Evolutionary conservation across 2,797 vertebrate species (phyloP).

Genomic region (Coendou prehensilis): DNA sequence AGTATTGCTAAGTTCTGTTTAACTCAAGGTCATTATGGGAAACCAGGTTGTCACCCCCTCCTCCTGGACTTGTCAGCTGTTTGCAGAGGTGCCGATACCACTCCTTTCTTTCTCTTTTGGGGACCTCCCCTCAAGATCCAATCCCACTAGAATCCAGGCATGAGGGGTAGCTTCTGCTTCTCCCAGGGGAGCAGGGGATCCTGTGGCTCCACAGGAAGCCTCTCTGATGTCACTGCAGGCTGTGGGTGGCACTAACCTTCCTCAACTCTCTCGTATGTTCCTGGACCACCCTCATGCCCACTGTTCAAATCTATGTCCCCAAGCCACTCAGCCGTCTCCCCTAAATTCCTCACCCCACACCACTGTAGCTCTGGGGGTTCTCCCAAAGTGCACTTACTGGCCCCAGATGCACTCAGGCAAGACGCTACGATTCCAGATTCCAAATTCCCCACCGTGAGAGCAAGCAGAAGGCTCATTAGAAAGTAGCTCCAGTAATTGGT

Average conservation of each 20-base stretch:
- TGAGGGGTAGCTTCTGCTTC: background rate
- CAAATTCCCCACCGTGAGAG: constrained; percentile 48
- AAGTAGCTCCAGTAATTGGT: constrained; percentile 60
- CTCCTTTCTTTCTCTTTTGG: background rate
- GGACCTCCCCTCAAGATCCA: background rate
- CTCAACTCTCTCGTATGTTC: background rate
- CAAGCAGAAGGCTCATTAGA: constrained; percentile 63
- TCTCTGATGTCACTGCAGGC: constrained; percentile 78
- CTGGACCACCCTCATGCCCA: background rate
- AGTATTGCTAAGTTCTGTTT: constrained; percentile 46
- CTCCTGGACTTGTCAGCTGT: background rate
- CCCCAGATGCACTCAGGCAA: background rate
- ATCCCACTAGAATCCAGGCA: background rate
- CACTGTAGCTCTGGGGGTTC: background rate
- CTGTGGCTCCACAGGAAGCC: constrained; percentile 82
- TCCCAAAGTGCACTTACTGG: background rate
- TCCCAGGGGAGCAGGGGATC: constrained; percentile 64
- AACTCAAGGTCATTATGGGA: constrained; percentile 62
- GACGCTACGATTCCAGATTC: background rate
- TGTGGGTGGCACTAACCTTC: background rate
- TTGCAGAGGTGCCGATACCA: background rate
- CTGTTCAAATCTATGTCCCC: background rate
- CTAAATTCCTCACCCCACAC: background rate
- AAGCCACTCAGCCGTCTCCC: background rate
- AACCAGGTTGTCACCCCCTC: constrained; percentile 34